Evolutionary conservation across 2,888 invertebrate species (phyloP).

Genomic region (Plagodis pulveraria): DNA sequence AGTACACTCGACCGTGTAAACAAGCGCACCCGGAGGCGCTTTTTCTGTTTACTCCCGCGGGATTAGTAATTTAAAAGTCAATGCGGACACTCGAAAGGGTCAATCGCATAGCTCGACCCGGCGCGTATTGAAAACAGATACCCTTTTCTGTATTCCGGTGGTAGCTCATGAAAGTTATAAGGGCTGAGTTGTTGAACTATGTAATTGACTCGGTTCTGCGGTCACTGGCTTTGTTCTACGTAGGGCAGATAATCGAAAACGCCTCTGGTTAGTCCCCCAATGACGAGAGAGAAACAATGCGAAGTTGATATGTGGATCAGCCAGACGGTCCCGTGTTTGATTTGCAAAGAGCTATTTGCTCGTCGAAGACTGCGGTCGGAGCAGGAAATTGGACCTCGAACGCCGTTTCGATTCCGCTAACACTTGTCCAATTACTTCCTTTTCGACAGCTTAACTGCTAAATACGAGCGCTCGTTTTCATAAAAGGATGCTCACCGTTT

Average conservation of each 20-base stretch:
- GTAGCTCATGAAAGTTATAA: conserved; percentile 83
- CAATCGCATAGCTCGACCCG: conserved; percentile 76
- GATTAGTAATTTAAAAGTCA: conserved; percentile 86
- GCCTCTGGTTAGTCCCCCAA: conserved; percentile 79
- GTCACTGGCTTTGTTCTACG: conserved; percentile 81
- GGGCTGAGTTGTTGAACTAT: conserved; percentile 85
- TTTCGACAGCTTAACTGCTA: conserved; percentile 54
- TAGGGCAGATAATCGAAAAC: conserved; percentile 82
- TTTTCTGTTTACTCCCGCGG: conserved; percentile 79
- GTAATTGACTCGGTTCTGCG: conserved; percentile 84
- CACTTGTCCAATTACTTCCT: conserved; percentile 79
- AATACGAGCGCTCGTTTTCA: conserved; percentile 63
- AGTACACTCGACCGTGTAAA: conserved; percentile 81
- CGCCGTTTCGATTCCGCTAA: conserved; percentile 62
- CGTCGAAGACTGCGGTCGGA: conserved; percentile 70
- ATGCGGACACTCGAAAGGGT: conserved; percentile 84
- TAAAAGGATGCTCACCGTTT: conserved; percentile 52
- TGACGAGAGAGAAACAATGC: conserved; percentile 80
- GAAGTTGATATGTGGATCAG: conserved; percentile 83
- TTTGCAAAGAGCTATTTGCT: conserved; percentile 83
- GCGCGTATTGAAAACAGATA: conserved; percentile 82
- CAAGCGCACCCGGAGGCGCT: conserved; percentile 70
- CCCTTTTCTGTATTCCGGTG: conserved; percentile 84
- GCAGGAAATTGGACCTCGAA: conserved; percentile 77
- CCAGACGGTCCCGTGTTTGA: conserved; percentile 81